Conservation (phyloP, 1,140 invertebrate species). For the Atopsyche davidsoni region DNA sequence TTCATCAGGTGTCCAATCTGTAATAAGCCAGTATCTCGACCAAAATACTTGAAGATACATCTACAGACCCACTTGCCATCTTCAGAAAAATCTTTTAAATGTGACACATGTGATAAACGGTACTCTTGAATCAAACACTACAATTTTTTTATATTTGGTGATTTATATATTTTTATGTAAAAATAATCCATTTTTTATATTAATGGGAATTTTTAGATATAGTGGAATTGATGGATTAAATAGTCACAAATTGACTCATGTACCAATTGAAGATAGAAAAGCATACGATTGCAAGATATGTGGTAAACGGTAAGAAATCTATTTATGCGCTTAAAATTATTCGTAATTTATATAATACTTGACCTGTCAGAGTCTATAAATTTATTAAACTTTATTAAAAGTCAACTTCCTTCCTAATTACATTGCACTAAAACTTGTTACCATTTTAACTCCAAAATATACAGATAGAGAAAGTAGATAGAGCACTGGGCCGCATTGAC, state of each 20-base stretch:
- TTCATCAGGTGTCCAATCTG: conserved; percentile 27
- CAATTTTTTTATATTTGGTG: neutral
- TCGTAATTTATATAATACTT: neutral
- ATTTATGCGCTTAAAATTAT: too few relatives aligned
- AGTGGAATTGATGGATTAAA: conserved; percentile 12
- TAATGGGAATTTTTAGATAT: conserved; percentile 13
- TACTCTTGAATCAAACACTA: neutral
- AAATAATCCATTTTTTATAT: conserved; percentile 8
- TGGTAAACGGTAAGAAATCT: conserved; percentile 22
- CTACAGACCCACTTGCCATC: conserved; percentile 24
- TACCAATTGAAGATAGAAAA: conserved; percentile 19
- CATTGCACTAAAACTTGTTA: too few relatives aligned
- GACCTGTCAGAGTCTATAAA: neutral
- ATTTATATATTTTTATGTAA: neutral
- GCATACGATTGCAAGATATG: conserved; percentile 17
- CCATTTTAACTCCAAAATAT: too few relatives aligned
- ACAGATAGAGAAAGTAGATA: too few relatives aligned
- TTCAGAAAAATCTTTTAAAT: conserved; percentile 20
- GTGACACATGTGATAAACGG: conserved; percentile 23
- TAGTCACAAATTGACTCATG: conserved; percentile 17
- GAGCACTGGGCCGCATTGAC: too few relatives aligned
- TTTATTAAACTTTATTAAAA: neutral
- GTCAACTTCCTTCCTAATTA: too few relatives aligned
- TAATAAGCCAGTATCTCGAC: conserved; percentile 25
- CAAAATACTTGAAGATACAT: conserved; percentile 22